Base-by-base conservation (phyloP, 2,888 invertebrate genomes). In the Leptopilina myrica region DNA sequence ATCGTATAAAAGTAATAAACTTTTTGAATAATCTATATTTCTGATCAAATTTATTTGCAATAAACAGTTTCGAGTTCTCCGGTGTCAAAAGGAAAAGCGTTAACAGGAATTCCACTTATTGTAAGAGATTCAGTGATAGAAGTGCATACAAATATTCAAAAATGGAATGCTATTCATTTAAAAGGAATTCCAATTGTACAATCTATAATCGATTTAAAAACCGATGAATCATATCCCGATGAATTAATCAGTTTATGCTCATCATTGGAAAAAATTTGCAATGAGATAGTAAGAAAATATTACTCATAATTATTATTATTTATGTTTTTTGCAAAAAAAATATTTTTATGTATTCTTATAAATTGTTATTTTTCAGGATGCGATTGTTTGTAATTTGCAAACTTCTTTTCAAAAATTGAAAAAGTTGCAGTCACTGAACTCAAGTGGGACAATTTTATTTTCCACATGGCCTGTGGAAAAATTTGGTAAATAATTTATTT, bases 51-150 rank as follows among this genome's bases (percentile, higher is more conserved):
- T 80, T 26, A 76, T 11, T 84, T 82, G 26, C 49, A 86, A 87
- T 84, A 12, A 49, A 49, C 11, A 78, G 78, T 85, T 49, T 66
- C 80, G 11, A 78, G 82, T 7, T 8, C 78, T 43, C 86, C 82
- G 76, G 40, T 89, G 64, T 86, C 89, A 2, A 91, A 92, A 78
- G 89, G 89, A 78, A 93, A 89, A 84, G 94, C 94, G 87, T 89
- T 94, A 82, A 94, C 94, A 5, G 95, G 94, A 11, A 89, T 92
- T 79, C 92, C 93, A 14, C 90, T 94, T 79, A 92, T 93, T 77
- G 90, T 93, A 43, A 92, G 93, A 83, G 94, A 95, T 89, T 91
- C 93, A 76, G 92, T 92, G 14, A 94, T 94, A 43, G 94, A 94
- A 86, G 87, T 94, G 76, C 93, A 93, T 86, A 92, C 92, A 84